Percentiles rank a stretch among this genome's conserved stretches.
Evolutionary conservation across 2,797 vertebrate species (phyloP).

Genomic region (Coendou prehensilis): DNA sequence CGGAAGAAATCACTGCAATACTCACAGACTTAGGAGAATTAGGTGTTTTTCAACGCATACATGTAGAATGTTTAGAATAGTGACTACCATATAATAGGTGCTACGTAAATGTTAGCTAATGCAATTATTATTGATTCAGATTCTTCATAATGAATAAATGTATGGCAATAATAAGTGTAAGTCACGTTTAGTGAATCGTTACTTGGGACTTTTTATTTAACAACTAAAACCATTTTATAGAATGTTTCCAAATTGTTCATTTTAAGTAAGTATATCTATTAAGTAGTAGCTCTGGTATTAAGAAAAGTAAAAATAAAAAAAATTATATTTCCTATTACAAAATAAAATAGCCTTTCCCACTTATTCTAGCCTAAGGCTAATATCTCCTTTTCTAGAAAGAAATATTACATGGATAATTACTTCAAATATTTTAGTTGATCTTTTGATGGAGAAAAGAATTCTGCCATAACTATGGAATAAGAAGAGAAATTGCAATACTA

Average conservation of each 20-base stretch:
- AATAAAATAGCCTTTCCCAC: not conserved
- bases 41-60: not conserved
- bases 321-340: not conserved
- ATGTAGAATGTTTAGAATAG: not conserved
- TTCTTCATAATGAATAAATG: slow-evolving; percentile 10
- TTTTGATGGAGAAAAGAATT: not conserved
- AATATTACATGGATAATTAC: not conserved
- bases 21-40: not conserved
- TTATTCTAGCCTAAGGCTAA: not conserved
- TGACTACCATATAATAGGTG: not conserved
- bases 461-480: not conserved
- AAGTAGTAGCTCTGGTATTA: not conserved
- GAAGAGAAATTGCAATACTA: not conserved
- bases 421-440: not conserved
- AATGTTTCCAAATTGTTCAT: not conserved
- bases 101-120: not conserved
- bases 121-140: not conserved
- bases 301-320: not conserved
- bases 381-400: slow-evolving; percentile 1
- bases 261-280: not conserved
- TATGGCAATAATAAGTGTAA: not conserved
- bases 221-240: not conserved
- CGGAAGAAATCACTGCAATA: not conserved
- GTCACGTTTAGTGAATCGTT: not conserved
- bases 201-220: not conserved